phyloP scores from a whole-genome alignment of 2,113 vertebrate genomes.

The Uria lomvia region DNA sequence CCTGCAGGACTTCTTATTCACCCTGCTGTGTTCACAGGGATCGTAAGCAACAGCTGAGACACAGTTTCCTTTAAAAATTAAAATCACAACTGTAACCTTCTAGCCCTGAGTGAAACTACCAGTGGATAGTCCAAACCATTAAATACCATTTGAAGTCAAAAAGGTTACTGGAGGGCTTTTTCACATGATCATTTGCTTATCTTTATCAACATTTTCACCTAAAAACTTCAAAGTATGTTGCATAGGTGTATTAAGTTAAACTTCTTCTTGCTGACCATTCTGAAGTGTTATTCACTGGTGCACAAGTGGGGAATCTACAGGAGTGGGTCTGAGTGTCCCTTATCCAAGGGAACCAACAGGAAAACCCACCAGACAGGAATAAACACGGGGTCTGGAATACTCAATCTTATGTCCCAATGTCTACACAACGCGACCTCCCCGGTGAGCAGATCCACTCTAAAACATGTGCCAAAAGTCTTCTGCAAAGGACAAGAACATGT shows the following conservation, averaged over 20 bases:
- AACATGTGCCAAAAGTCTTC: not conserved
- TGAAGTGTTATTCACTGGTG: not conserved
- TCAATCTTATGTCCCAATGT: accelerated
- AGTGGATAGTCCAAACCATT: not conserved
- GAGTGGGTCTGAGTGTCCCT: not conserved
- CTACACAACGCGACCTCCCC: not conserved
- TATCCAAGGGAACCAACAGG: not conserved
- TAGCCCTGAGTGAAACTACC: not conserved
- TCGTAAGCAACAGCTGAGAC: not conserved
- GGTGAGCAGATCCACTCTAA: not conserved
- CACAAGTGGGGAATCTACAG: not conserved
- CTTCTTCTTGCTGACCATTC: not conserved
- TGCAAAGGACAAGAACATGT: not conserved
- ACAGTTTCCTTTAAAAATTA: not conserved
- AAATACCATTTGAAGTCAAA: not conserved
- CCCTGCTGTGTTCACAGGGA: not conserved
- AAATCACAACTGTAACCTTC: not conserved
- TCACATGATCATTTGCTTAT: too few relatives aligned
- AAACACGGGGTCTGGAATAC: not conserved
- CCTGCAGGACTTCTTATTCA: not conserved
- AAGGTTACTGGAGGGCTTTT: not conserved
- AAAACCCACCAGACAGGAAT: not conserved
- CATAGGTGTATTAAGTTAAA: not conserved
- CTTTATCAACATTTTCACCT: not conserved
- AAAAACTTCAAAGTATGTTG: not conserved